These are phyloP conservation scores for Rissa tridactyla DNA, from an alignment of 2,113 vertebrate species.

Conservation along the genomic window DNA sequence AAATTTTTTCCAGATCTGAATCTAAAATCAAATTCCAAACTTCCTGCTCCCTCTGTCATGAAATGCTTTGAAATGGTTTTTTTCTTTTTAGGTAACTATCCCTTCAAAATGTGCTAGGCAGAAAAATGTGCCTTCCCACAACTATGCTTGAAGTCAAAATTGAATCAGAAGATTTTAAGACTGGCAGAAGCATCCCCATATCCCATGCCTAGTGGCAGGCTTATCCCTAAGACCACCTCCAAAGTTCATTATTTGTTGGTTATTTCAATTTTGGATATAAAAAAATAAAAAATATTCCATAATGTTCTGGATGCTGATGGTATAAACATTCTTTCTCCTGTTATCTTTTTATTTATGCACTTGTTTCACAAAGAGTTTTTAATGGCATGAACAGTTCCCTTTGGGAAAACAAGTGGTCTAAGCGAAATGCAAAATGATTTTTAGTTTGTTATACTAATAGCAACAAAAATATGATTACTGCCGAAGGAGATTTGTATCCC, in stretches of 20 bases:
- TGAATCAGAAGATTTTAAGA: neutral
- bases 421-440: slow-evolving; percentile 22
- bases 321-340: neutral
- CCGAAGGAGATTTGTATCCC: neutral
- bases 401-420: neutral
- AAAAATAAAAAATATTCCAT: neutral
- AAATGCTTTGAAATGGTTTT: neutral
- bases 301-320: neutral
- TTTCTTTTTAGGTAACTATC: neutral
- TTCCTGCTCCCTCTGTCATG: neutral
- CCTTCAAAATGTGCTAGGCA: neutral
- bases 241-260: neutral
- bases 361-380: slow-evolving; percentile 15
- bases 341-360: neutral
- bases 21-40: neutral
- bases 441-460: slow-evolving; percentile 7
- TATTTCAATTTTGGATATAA: neutral
- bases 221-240: neutral
- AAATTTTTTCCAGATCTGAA: neutral
- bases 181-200: neutral
- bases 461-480: neutral
- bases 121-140: neutral
- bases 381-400: neutral
- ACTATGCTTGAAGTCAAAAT: neutral
- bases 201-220: neutral